Conservation (phyloP, 2,113 vertebrate genomes). For the Prunella himalayana region DNA sequence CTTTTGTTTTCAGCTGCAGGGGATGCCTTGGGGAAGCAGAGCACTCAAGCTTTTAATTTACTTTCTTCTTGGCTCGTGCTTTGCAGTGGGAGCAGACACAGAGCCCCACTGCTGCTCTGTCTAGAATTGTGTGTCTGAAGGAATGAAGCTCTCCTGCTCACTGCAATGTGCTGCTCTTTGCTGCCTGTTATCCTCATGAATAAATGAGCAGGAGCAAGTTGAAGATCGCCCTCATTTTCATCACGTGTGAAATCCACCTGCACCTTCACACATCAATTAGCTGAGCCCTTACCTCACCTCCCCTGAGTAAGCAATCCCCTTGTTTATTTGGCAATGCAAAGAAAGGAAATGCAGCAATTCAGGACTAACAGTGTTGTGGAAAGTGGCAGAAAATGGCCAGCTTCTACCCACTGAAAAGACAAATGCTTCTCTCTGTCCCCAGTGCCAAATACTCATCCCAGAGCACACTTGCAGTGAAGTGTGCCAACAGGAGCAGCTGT, state of each 20-base stretch:
- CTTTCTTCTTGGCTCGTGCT: neutral
- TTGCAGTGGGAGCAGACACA: neutral
- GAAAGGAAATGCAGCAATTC: neutral
- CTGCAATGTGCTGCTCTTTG: neutral
- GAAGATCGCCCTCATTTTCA: neutral
- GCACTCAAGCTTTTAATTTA: neutral
- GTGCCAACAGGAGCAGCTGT: neutral
- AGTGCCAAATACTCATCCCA: neutral
- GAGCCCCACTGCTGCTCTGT: neutral
- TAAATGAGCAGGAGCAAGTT: neutral
- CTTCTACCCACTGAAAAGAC: neutral
- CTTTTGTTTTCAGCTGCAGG: neutral
- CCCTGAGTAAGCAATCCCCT: neutral
- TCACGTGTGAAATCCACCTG: neutral
- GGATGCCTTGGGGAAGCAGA: neutral
- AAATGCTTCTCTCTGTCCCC: neutral
- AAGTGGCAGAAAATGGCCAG: neutral
- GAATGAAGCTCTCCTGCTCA: neutral
- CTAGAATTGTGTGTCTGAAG: neutral
- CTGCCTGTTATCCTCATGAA: neutral
- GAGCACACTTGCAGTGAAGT: neutral
- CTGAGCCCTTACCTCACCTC: neutral
- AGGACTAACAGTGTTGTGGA: neutral
- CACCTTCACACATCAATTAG: neutral
- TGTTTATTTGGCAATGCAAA: neutral